Percentiles rank a stretch among this genome's conserved stretches.
Evolutionary conservation across 1,140 invertebrate species (phyloP).

Genomic region (Macrobrachium rosenbergii): DNA sequence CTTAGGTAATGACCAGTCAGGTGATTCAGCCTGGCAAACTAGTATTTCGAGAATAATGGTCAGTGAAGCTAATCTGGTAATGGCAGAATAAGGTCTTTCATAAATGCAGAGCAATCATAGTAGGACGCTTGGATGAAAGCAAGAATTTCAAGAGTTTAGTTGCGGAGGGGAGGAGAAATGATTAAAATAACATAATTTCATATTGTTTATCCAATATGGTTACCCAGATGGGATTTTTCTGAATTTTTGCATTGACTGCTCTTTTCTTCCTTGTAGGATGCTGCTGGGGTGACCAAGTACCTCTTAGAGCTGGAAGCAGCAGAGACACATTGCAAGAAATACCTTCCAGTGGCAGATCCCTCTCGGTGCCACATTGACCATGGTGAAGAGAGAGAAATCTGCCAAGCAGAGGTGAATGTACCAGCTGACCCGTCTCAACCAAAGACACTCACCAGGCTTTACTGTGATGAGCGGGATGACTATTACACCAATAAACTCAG

Average conservation of each 20-base stretch:
- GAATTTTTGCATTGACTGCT: neutral
- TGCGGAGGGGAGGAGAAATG: too few relatives aligned
- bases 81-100: too few relatives aligned
- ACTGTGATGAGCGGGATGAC: constrained; percentile 55
- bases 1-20: too few relatives aligned
- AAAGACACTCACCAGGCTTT: constrained; percentile 43
- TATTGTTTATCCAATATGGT: too few relatives aligned
- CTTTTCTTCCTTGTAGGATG: constrained; percentile 3
- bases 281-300: constrained; percentile 39
- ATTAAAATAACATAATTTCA: too few relatives aligned
- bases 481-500: constrained; percentile 46
- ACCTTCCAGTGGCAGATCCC: constrained; percentile 48
- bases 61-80: too few relatives aligned
- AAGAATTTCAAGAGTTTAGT: too few relatives aligned
- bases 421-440: constrained; percentile 13
- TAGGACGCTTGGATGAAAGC: too few relatives aligned
- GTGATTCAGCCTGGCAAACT: too few relatives aligned
- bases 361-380: constrained; percentile 60
- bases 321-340: constrained; percentile 65
- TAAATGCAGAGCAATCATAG: too few relatives aligned
- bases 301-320: constrained; percentile 58
- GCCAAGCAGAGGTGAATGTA: constrained; percentile 55
- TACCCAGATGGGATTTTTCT: neutral
- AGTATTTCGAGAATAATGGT: too few relatives aligned
- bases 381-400: constrained; percentile 57